Conservation (phyloP, 2,113 vertebrate genomes). For the Stomatorhinus ivindoensis region DNA sequence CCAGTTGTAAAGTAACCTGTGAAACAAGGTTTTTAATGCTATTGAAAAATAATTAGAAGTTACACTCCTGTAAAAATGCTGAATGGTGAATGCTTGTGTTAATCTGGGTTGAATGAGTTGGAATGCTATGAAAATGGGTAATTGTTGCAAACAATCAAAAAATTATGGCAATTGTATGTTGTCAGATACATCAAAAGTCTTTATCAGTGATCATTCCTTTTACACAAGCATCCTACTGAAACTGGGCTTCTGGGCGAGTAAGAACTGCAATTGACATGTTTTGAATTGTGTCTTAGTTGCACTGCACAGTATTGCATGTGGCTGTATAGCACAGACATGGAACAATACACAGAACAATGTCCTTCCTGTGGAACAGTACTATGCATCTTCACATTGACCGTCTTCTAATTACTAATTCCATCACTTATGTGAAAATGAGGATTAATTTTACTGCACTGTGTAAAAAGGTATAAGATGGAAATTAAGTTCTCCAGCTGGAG, state of each 20-base stretch:
- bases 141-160: constrained; percentile 33
- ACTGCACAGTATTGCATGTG: constrained; percentile 38
- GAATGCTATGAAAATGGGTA: constrained; percentile 31
- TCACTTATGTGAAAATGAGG: constrained; percentile 24
- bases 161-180: constrained; percentile 33
- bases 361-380: constrained; percentile 19
- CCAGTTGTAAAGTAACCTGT: neutral
- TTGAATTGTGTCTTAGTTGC: constrained; percentile 25
- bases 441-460: constrained; percentile 15
- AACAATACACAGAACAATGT: constrained; percentile 33
- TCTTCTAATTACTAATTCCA: constrained; percentile 3
- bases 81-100: constrained; percentile 18
- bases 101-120: constrained; percentile 23
- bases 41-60: constrained; percentile 6
- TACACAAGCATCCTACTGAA: constrained; percentile 14
- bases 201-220: constrained; percentile 35
- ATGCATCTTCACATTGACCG: constrained; percentile 28
- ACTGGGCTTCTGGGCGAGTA: constrained; percentile 27
- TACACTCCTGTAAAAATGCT: constrained; percentile 1
- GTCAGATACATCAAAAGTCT: constrained; percentile 28
- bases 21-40: neutral
- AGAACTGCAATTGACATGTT: constrained; percentile 36
- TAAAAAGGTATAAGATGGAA: constrained; percentile 17
- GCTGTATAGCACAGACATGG: constrained; percentile 21
- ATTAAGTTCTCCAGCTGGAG: neutral